A percentile compares a stretch with the other conserved stretches of the same genome.
Evolutionary conservation across 2,797 vertebrate species (phyloP).

Genomic region (Pogoniulus pusillus): DNA sequence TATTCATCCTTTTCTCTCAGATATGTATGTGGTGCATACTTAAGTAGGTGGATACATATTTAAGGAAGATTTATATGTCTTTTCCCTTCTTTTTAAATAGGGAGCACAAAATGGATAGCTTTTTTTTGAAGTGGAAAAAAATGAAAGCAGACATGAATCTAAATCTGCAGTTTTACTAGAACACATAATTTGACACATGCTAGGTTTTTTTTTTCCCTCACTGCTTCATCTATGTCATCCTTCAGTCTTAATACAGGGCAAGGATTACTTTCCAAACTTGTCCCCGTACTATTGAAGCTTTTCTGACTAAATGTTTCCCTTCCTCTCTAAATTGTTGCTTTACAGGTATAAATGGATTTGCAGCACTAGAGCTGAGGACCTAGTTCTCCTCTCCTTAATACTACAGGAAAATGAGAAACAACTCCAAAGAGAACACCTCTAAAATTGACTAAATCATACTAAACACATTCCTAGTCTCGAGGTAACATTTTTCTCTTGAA

Average conservation of each 20-base stretch:
- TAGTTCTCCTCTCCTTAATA: not conserved
- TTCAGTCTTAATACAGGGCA: not conserved
- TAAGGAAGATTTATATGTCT: not conserved
- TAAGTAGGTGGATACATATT: constrained; percentile 10
- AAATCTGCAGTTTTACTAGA: not conserved
- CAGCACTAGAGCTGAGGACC: not conserved
- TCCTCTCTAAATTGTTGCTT: not conserved
- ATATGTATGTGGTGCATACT: not conserved
- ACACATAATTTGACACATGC: not conserved
- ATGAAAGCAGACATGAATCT: not conserved
- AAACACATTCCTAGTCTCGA: not conserved
- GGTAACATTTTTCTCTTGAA: constrained; percentile 5
- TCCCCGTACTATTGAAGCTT: not conserved
- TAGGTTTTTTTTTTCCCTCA: not conserved
- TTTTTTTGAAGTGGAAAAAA: not conserved
- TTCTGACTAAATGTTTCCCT: not conserved
- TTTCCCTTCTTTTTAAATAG: constrained; percentile 34
- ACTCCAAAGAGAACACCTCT: constrained; percentile 16
- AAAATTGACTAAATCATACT: constrained; percentile 28
- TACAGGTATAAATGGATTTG: not conserved
- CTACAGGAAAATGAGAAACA: not conserved
- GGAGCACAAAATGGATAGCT: not conserved
- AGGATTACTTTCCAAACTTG: not conserved
- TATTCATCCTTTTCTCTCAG: constrained; percentile 36
- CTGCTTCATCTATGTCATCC: not conserved